Evolutionary conservation across 2,113 vertebrate genomes (phyloP), one percentile per base, ranked within the genome.

Genomic region (Heterotis niloticus): DNA sequence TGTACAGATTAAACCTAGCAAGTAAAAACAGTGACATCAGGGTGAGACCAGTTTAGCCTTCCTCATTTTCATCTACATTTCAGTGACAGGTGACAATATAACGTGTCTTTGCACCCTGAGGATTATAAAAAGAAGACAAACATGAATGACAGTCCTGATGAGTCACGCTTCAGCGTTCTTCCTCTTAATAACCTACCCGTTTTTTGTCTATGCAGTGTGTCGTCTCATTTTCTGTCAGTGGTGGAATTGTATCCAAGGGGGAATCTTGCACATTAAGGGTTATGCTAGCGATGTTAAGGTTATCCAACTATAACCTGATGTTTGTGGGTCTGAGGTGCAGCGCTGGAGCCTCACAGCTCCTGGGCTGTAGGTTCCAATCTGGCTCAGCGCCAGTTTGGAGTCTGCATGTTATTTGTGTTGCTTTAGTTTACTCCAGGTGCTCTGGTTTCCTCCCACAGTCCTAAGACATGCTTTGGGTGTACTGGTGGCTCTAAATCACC

Each of bases 91-190:
- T 23, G 51, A 24, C 26, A 74, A 54, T 1, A 62, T 11, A 62
- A 11, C 2, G 10, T 74, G 71, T 74, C 23, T 74, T 74, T 26
- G 71, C 16, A 74, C 71, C 71, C 71, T 28, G 54, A 51, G 71
- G 71, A 57, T 10, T 44, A 74, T 17, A 74, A 74, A 24, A 59
- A 57, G 52, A 71, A 5, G 13, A 34, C 44, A 23, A 44, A 44
- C 44, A 52, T 51, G 34, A 72, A 34, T 72, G 34, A 72, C 23
- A 74, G 23, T 26, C 20, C 11, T 23, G 10, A 34, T 73, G 71
- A 74, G 54, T 74, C 51, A 74, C 54, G 13, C 54, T 57, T 54
- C 71, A 59, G 12, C 24, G n/a, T 17, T 57, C 56, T 57, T 72
- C 34, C 44, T n/a, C 54, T 54, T 72, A 52, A n/a, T 44, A 44